phyloP scores from a whole-genome alignment of 35 echinoderm and acorn worm species.

The Stichopus chloronotus region DNA sequence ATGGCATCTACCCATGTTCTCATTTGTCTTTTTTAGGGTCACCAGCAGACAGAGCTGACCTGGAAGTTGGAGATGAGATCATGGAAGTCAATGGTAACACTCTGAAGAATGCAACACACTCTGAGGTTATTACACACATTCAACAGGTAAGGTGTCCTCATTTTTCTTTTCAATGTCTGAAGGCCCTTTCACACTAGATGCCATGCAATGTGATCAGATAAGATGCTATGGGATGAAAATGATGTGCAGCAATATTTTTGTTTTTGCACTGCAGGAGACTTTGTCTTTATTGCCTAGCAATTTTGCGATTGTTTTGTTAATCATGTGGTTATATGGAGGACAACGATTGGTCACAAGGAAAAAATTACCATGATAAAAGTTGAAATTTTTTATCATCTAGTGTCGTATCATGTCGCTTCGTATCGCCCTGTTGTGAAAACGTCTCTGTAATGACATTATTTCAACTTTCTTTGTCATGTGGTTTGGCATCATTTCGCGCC shows the following conservation, averaged over 20 bases:
- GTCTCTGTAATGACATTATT: no score
- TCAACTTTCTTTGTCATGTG: no score
- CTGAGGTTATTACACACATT: constrained; percentile 89
- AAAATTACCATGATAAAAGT: no score
- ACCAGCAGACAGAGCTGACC: constrained; percentile 93
- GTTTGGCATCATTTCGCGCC: no score
- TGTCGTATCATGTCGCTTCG: no score
- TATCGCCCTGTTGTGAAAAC: no score
- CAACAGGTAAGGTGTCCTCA: constrained; percentile 71
- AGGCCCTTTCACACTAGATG: not conserved
- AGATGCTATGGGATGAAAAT: not conserved
- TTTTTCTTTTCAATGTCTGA: not conserved
- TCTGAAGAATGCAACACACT: constrained; percentile 83
- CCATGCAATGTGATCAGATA: not conserved
- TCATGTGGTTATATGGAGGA: no score
- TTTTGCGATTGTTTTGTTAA: no score
- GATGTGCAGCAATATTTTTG: not conserved
- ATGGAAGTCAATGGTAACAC: constrained; percentile 91
- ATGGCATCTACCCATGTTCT: not conserved
- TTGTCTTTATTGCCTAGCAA: no score
- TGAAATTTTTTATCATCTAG: no score
- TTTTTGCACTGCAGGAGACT: no score
- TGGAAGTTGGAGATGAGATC: constrained; percentile 98
- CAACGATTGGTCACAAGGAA: no score
- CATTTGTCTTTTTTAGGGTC: constrained; percentile 63